Base-by-base conservation (phyloP, 1,140 invertebrate genomes). In the Luehdorfia chinensis region DNA sequence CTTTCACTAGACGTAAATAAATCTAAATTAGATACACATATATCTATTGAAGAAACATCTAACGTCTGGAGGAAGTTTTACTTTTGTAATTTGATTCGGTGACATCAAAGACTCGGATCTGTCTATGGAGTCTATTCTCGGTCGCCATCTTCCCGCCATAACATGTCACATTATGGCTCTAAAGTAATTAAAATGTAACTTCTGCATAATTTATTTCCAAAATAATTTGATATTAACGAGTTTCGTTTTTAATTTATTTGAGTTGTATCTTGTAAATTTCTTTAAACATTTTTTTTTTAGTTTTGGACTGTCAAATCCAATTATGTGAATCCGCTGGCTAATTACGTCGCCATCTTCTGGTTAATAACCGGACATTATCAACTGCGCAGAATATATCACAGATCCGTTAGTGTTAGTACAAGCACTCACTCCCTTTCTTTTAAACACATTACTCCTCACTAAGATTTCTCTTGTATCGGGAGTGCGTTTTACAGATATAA, bases 21-120 rank as follows among this genome's bases (percentile, higher is more conserved):
- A 47, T 23, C n/a, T 16, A 52, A 52, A 46, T 46, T 45, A 39
- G 50, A 39, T 25, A 31, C 50, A 46, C 50, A 7, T 52, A 37
- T 25, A 43, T 41, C 23, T 51, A 27, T 33, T 33, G 21, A 23
- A 27, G 30, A 21, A 39, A 55, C 56, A 37, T 59, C 51, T 59
- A 47, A 59, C 37, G 47, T 36, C 30, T 50, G 33, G 27, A 27
- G n/a, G n/a, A n/a, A 57, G 47, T 59, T 48, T 49, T 34, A 59
- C 61, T 66, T 73, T 70, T 62, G 69, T 70, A 73, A 73, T 70
- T 73, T 63, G 69, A 73, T 67, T 65, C 69, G 59, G 55, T 54
- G 44, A 70, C 66, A 70, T 73, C 69, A 73, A 73, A 72, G 53
- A 44, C 30, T 30, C 45, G 30, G 44, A 31, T 31, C 6, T 19